phyloP scores from a whole-genome alignment of 2,113 vertebrate genomes.

The Monopterus albus region DNA sequence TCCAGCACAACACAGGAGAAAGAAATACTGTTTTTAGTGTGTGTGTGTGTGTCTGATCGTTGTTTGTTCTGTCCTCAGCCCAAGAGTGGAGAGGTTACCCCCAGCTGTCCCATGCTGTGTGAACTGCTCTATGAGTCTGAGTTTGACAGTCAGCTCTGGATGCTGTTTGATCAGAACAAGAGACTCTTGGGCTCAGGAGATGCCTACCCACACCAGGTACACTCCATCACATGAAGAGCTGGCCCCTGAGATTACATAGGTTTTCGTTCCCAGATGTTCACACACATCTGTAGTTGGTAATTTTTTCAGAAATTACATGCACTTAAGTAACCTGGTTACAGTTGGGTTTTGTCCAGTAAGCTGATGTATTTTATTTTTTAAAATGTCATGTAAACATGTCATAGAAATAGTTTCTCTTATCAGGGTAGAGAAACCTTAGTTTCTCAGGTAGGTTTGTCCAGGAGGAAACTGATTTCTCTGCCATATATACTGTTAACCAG shows the following conservation, averaged over 20 bases:
- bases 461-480: too few relatives aligned
- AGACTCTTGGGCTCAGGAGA: constrained; percentile 95
- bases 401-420: too few relatives aligned
- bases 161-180: constrained; percentile 98
- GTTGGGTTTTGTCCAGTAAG: too few relatives aligned
- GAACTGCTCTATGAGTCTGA: constrained; percentile 97
- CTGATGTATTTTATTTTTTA: too few relatives aligned
- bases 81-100: constrained; percentile 97
- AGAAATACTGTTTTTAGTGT: not conserved
- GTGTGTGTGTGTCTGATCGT: not conserved
- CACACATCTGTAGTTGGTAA: not conserved
- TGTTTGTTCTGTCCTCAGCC: constrained; percentile 81
- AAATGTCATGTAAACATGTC: too few relatives aligned
- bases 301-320: too few relatives aligned
- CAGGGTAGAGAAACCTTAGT: too few relatives aligned
- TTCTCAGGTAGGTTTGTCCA: too few relatives aligned
- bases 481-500: too few relatives aligned
- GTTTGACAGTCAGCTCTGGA: constrained; percentile 98
- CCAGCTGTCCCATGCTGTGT: constrained; percentile 95
- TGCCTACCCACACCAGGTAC: constrained; percentile 98
- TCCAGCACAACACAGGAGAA: not conserved
- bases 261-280: not conserved
- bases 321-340: too few relatives aligned
- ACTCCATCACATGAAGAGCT: too few relatives aligned
- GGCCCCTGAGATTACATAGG: too few relatives aligned